Evolutionary conservation across 2,113 vertebrate genomes (phyloP), one percentile per base, ranked within the genome.

Genomic region (Bubo blakistoni): DNA sequence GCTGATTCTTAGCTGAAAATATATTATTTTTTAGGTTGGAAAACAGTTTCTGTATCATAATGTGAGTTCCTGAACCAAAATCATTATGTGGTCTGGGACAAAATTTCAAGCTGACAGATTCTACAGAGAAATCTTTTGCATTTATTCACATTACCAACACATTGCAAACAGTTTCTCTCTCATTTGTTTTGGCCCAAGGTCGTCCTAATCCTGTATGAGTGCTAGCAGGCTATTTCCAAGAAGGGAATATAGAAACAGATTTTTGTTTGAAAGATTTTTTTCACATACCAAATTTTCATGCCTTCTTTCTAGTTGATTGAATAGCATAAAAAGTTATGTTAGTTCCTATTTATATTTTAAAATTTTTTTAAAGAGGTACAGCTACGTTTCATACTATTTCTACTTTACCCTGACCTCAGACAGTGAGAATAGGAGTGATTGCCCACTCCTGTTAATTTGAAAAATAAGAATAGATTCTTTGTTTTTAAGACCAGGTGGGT

Each of bases 81-180:
- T 90, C 51, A 77, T 67, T 52, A 51, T 69, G 66, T 36, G 11
- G 21, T 78, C 74, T 93, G 71, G 88, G 86, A 94, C n/a, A 94
- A 94, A 97, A 96, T 67, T 87, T 42, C 61, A 88, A 95, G 36
- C 61, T 94, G 76, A 74, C 81, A 76, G 34, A 61, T 77, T 91
- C 57, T 70, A 46, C 22, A 70, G 10, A 36, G 52, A 58, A 90
- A 86, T 84, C 57, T 76, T 94, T 81, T 88, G 65, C 44, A 86
- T 91, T 73, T 83, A 86, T 81, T 95, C 81, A 78, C 40, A 57
- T 94, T 92, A 88, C 19, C 36, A 69, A 73, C 44, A 81, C 26
- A 87, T 5, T 73, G 51, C 13, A 83, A 89, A 69, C 14, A 80
- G 40, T 52, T 87, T 82, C 61, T 83, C 38, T 86, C 52, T 67